These are phyloP conservation scores for Carettochelys insculpta DNA, from an alignment of 2,113 vertebrate genomes.

Conservation along the genomic window DNA sequence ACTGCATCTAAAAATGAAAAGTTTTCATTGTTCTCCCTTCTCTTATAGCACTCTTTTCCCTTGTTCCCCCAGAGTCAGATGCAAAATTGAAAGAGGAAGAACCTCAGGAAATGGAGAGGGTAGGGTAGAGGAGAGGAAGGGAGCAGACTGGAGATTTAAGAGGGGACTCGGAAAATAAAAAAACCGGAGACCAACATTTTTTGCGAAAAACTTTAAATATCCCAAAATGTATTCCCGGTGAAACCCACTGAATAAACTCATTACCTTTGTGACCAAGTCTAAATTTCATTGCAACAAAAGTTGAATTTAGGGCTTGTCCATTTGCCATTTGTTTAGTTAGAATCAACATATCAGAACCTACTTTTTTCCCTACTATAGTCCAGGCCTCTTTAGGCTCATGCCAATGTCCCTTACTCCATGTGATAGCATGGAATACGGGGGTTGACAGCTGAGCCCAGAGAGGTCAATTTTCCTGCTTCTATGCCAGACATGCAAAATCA, in stretches of 20 bases:
- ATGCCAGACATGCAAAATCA: too few relatives aligned
- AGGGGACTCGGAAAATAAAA: not conserved
- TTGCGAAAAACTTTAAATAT: not conserved
- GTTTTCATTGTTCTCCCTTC: not conserved
- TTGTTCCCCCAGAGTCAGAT: not conserved
- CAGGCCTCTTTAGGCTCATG: too few relatives aligned
- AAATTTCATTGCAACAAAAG: not conserved
- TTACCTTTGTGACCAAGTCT: not conserved
- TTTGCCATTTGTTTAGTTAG: too few relatives aligned
- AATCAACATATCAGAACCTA: too few relatives aligned
- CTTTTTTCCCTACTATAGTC: too few relatives aligned
- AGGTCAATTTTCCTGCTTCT: too few relatives aligned
- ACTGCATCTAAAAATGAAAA: not conserved
- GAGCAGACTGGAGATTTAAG: conserved; percentile 7
- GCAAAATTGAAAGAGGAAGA: not conserved
- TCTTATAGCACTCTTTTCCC: not conserved
- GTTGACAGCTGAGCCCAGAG: too few relatives aligned
- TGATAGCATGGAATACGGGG: too few relatives aligned
- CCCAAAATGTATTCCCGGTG: not conserved
- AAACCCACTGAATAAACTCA: conserved; percentile 57
- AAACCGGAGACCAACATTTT: conserved; percentile 28
- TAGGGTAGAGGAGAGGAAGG: not conserved
- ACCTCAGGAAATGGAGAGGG: not conserved
- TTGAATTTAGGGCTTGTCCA: too few relatives aligned
- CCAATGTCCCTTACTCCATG: too few relatives aligned